Evolutionary conservation across 2,113 vertebrate species (phyloP).

Genomic region (Triplophysa tibetana): DNA sequence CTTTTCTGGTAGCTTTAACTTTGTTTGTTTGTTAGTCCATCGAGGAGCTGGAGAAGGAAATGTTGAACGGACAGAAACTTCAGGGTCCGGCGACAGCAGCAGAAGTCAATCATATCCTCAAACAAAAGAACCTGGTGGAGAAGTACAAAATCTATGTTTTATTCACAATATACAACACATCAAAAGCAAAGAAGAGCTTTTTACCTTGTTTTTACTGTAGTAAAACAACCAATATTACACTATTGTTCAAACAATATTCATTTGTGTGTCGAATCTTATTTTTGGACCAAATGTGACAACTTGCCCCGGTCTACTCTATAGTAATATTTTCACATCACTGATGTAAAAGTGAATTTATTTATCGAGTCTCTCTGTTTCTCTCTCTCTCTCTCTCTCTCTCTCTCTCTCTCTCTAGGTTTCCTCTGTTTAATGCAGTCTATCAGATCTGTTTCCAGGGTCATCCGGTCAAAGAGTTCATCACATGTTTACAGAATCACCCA

Average conservation of each 20-base stretch:
- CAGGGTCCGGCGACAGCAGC: constrained; percentile 92
- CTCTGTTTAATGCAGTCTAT: constrained; percentile 92
- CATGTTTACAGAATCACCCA: constrained; percentile 92
- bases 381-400: too few species aligned
- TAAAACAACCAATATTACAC: too few species aligned
- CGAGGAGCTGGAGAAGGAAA: constrained; percentile 91
- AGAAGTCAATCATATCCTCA: constrained; percentile 86
- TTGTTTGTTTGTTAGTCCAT: constrained; percentile 77
- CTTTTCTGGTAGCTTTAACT: too few species aligned
- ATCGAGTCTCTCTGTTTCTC: background rate
- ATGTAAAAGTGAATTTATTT: too few species aligned
- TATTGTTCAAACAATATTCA: too few species aligned
- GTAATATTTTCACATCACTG: too few species aligned
- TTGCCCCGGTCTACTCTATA: too few species aligned
- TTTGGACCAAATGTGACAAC: too few species aligned
- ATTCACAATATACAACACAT: background rate
- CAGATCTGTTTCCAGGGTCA: constrained; percentile 87
- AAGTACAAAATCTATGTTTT: constrained; percentile 78
- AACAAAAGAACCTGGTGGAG: constrained; percentile 81
- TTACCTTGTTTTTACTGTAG: too few species aligned
- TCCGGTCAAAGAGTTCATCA: constrained; percentile 85
- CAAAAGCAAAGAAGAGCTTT: background rate
- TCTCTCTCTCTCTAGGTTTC: constrained; percentile 86
- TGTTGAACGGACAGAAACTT: constrained; percentile 97
- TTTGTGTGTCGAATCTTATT: too few species aligned